Percentiles rank a stretch among this genome's conserved stretches.
phyloP scores from a whole-genome alignment of 2,888 invertebrate species.

The Diarsia mendica region DNA sequence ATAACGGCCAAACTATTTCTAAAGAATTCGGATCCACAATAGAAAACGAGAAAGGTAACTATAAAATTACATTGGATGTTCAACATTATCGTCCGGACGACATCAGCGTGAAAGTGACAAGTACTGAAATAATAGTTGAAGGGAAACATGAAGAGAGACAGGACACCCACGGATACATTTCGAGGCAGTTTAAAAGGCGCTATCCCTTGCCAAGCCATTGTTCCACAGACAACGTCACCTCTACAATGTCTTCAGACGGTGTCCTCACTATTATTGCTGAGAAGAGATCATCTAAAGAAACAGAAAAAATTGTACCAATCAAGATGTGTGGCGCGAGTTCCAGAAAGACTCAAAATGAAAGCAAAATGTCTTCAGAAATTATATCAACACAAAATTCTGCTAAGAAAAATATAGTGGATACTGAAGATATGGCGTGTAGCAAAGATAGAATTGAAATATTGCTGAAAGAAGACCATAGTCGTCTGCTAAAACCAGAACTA shows the following conservation, averaged over 20 bases:
- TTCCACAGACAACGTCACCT: slow-evolving; percentile 71
- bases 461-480: slow-evolving; percentile 72
- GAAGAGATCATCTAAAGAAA: slow-evolving; percentile 57
- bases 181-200: slow-evolving; percentile 85
- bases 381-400: slow-evolving; percentile 45
- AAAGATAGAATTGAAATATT: slow-evolving; percentile 63
- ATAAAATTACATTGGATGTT: slow-evolving; percentile 92
- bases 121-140: slow-evolving; percentile 91
- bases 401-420: slow-evolving; percentile 53
- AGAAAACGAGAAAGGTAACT: slow-evolving; percentile 76
- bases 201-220: slow-evolving; percentile 82
- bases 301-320: slow-evolving; percentile 75
- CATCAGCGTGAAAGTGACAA: slow-evolving; percentile 92
- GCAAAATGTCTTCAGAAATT: slow-evolving; percentile 46
- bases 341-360: slow-evolving; percentile 44
- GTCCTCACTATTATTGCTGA: slow-evolving; percentile 71
- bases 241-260: slow-evolving; percentile 76
- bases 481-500: slow-evolving; percentile 71
- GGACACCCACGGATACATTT: slow-evolving; percentile 86
- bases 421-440: slow-evolving; percentile 42
- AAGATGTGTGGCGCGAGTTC: slow-evolving; percentile 65
- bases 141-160: slow-evolving; percentile 87
- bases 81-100: slow-evolving; percentile 93
- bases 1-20: slow-evolving; percentile 55
- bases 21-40: slow-evolving; percentile 75